Percentiles rank a stretch among this genome's conserved stretches.
Evolutionary conservation across 2,888 invertebrate species (phyloP).

Genomic region (Cerastis leucographa): DNA sequence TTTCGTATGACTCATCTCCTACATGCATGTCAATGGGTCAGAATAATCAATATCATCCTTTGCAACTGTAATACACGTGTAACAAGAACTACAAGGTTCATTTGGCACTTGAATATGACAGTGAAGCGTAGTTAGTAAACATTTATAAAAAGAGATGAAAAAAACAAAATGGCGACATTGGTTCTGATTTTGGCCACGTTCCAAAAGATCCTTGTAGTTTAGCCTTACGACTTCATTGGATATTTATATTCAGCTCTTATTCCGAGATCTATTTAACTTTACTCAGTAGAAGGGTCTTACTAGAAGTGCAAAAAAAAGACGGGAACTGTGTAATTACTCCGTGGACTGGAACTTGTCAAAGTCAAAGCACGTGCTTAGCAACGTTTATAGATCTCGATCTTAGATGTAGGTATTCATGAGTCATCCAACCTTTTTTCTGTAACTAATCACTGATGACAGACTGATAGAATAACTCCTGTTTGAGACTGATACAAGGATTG

Average conservation of each 20-base stretch:
- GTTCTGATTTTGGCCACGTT: not conserved
- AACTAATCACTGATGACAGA: not conserved
- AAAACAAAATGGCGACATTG: not conserved
- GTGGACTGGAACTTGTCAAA: not conserved
- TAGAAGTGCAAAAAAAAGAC: not conserved
- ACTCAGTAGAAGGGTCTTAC: not conserved
- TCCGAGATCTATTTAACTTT: not conserved
- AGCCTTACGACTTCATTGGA: not conserved
- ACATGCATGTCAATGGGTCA: not conserved
- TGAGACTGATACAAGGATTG: slow-evolving; percentile 5
- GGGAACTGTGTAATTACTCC: not conserved
- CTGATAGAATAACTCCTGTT: not conserved
- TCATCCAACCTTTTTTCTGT: not conserved
- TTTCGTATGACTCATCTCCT: not conserved
- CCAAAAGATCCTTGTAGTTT: not conserved
- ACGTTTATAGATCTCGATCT: not conserved
- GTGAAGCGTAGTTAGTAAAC: not conserved
- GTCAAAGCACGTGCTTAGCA: not conserved
- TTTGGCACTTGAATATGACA: not conserved
- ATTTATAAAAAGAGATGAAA: not conserved
- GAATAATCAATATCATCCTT: slow-evolving; percentile 4
- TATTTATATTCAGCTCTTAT: slow-evolving; percentile 5
- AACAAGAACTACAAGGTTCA: not conserved
- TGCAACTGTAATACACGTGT: not conserved
- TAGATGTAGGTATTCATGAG: not conserved